A percentile compares a stretch with the other conserved stretches of the same genome.
phyloP scores from a whole-genome alignment of 2,888 invertebrate species.

The Alentia gelatinosa region DNA sequence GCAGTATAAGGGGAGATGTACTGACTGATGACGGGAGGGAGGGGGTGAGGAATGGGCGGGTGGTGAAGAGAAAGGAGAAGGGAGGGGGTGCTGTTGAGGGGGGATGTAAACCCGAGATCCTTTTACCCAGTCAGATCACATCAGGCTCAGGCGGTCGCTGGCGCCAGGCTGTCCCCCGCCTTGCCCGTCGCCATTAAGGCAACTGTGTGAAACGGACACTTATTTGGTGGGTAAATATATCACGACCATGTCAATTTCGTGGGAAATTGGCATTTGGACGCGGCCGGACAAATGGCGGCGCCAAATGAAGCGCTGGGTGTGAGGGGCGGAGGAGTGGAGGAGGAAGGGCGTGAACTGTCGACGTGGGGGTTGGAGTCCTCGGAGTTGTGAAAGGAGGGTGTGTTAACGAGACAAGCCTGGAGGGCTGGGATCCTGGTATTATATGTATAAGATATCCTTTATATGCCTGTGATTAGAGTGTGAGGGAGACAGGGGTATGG shows the following conservation, averaged over 20 bases:
- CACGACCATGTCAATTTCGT: conserved; percentile 47
- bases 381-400: too few species aligned
- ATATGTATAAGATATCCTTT: too few species aligned
- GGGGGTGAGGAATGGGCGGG: background rate
- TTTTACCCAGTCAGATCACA: conserved; percentile 44
- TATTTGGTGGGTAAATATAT: conserved; percentile 48
- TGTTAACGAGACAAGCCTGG: too few species aligned
- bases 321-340: background rate
- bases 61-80: background rate
- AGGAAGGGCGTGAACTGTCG: background rate
- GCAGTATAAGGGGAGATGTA: background rate
- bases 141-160: background rate
- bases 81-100: background rate
- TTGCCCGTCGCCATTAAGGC: conserved; percentile 18
- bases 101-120: conserved; percentile 38
- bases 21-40: background rate
- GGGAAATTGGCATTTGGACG: conserved; percentile 47
- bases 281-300: conserved; percentile 11
- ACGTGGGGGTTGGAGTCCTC: background rate
- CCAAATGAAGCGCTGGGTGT: conserved; percentile 20
- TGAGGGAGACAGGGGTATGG: background rate
- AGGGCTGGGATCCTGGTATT: too few species aligned
- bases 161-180: conserved; percentile 14
- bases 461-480: too few species aligned
- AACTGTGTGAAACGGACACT: conserved; percentile 47